These are phyloP conservation scores for Rhorus exstirpatorius DNA, from an alignment of 2,888 invertebrate genomes.

Conservation along the genomic window DNA sequence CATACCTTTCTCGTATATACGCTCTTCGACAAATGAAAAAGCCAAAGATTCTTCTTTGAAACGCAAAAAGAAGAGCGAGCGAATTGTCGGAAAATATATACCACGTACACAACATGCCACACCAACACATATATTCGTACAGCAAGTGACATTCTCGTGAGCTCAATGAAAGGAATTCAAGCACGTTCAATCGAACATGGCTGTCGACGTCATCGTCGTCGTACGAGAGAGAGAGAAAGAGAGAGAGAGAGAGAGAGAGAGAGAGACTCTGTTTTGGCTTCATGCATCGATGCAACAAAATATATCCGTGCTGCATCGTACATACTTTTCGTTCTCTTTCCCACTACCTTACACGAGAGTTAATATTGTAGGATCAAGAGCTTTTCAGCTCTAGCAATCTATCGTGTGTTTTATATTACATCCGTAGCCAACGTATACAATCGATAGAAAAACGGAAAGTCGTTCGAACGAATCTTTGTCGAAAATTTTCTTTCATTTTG, in stretches of 20 bases:
- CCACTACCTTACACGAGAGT: background rate
- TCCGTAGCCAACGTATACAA: background rate
- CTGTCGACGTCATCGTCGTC: too few species aligned
- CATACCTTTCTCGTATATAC: background rate
- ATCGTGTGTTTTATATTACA: background rate
- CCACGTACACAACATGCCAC: background rate
- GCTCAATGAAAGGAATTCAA: slow-evolving; percentile 38
- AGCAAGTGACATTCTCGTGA: slow-evolving; percentile 20
- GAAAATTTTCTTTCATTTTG: slow-evolving; percentile 3
- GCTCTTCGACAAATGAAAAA: slow-evolving; percentile 9
- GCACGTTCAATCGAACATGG: slow-evolving; percentile 48
- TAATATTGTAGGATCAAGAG: slow-evolving; percentile 18
- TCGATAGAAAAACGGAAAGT: background rate
- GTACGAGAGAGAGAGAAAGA: slow-evolving; percentile 19
- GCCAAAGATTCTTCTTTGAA: slow-evolving; percentile 19
- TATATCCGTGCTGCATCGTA: too few species aligned
- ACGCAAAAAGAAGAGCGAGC: background rate
- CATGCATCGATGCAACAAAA: slow-evolving; percentile 36
- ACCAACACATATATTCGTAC: background rate
- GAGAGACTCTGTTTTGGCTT: slow-evolving; percentile 44
- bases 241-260: too few species aligned
- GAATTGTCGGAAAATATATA: slow-evolving; percentile 4
- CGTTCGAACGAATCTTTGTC: background rate
- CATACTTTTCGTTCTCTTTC: background rate
- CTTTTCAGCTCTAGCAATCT: background rate